Percentiles rank a stretch among this genome's conserved stretches.
Conservation (phyloP, 2,888 invertebrate species). For the Allolobophora icterica region DNA sequence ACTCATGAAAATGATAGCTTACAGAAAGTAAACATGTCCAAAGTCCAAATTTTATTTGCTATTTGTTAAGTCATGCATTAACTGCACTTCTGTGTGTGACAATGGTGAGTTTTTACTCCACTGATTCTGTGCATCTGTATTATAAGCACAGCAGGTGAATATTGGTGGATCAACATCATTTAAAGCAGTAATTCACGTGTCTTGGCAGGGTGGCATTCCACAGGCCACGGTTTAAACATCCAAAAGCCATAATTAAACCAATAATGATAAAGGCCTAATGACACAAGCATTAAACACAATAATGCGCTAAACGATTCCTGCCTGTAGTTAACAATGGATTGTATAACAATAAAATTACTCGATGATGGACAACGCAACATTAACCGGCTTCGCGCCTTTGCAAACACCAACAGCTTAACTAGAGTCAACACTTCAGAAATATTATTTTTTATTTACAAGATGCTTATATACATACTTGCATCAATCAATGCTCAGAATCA, state of each 20-base stretch:
- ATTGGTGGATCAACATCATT: too few species aligned
- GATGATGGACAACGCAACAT: too few species aligned
- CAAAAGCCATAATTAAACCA: neutral
- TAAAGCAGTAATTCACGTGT: neutral
- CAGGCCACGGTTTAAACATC: neutral
- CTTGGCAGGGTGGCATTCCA: neutral
- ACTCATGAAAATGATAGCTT: neutral
- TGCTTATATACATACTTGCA: neutral
- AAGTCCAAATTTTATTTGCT: neutral
- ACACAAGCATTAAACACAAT: neutral
- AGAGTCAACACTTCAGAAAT: neutral
- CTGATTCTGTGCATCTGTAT: neutral
- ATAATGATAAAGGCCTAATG: neutral
- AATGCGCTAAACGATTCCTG: neutral
- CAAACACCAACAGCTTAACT: neutral
- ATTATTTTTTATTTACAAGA: neutral
- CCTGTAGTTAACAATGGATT: neutral
- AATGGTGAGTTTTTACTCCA: neutral
- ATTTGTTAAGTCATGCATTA: neutral
- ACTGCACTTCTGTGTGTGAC: neutral
- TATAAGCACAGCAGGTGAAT: too few species aligned
- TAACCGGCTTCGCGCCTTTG: neutral
- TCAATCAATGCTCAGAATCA: neutral
- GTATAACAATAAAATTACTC: neutral
- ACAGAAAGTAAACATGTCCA: too few species aligned